Conservation (phyloP, 2,113 vertebrate genomes). For the Eidolon helvum region DNA sequence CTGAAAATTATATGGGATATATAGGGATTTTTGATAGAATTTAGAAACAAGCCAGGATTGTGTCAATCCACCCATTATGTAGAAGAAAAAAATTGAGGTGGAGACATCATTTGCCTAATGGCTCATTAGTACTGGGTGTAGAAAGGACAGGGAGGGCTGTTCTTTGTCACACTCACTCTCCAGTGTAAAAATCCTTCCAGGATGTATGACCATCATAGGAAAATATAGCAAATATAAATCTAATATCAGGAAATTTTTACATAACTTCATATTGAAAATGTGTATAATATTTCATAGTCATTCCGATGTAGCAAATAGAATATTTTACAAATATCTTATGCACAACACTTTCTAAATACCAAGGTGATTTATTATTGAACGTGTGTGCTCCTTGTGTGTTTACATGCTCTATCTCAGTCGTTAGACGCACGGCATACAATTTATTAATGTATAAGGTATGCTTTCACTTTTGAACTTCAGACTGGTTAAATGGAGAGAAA, state of each 20-base stretch:
- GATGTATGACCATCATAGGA: not conserved
- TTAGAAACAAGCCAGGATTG: not conserved
- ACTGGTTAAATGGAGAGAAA: not conserved
- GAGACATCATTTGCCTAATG: not conserved
- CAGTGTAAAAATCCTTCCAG: not conserved
- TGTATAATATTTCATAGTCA: constrained; percentile 22
- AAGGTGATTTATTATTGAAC: constrained; percentile 37
- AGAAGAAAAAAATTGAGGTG: not conserved
- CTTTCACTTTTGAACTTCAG: constrained; percentile 29
- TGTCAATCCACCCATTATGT: not conserved
- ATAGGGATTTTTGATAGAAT: not conserved
- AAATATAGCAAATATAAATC: not conserved
- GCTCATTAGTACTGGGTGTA: not conserved
- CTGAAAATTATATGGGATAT: not conserved
- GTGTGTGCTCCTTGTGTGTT: not conserved
- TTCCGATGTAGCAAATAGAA: constrained; percentile 39
- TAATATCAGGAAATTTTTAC: not conserved
- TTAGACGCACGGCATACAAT: not conserved
- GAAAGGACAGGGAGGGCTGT: not conserved
- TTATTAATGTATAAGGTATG: not conserved
- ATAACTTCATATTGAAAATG: not conserved
- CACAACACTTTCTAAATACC: constrained; percentile 29
- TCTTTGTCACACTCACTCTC: not conserved
- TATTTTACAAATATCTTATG: not conserved
- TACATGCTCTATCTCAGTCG: not conserved